Conservation (phyloP, 2,888 invertebrate genomes). For the Caenorhabditis sp. region DNA sequence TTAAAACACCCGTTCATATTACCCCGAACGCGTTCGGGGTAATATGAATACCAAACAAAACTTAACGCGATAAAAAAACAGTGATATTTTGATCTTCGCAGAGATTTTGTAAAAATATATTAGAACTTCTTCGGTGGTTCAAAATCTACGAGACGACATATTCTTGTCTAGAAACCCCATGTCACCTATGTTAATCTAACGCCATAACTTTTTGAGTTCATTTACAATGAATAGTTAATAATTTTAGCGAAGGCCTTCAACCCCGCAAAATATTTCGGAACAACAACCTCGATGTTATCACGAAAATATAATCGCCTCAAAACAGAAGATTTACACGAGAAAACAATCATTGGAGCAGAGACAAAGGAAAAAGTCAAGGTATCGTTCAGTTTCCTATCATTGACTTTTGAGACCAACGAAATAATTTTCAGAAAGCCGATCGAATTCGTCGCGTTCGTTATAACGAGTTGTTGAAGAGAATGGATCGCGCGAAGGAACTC, state of each 20-base stretch:
- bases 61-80: too few relatives aligned
- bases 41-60: too few relatives aligned
- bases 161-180: too few relatives aligned
- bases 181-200: too few relatives aligned
- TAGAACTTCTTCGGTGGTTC: too few relatives aligned
- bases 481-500: conserved; percentile 64
- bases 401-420: not conserved
- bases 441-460: conserved; percentile 57
- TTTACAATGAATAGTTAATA: not conserved
- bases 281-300: conserved; percentile 80
- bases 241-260: conserved; percentile 76
- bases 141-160: too few relatives aligned
- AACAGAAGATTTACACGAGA: conserved; percentile 38
- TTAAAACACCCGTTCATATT: too few relatives aligned
- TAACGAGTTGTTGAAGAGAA: conserved; percentile 65
- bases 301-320: conserved; percentile 80
- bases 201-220: too few relatives aligned
- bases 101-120: too few relatives aligned
- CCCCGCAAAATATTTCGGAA: conserved; percentile 79
- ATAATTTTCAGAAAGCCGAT: conserved; percentile 61
- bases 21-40: too few relatives aligned
- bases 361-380: conserved; percentile 48
- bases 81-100: too few relatives aligned
- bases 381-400: not conserved
- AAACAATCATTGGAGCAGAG: conserved; percentile 42